These are phyloP conservation scores for Fukomys damarensis DNA, from an alignment of 2,113 vertebrate species.

Conservation along the genomic window DNA sequence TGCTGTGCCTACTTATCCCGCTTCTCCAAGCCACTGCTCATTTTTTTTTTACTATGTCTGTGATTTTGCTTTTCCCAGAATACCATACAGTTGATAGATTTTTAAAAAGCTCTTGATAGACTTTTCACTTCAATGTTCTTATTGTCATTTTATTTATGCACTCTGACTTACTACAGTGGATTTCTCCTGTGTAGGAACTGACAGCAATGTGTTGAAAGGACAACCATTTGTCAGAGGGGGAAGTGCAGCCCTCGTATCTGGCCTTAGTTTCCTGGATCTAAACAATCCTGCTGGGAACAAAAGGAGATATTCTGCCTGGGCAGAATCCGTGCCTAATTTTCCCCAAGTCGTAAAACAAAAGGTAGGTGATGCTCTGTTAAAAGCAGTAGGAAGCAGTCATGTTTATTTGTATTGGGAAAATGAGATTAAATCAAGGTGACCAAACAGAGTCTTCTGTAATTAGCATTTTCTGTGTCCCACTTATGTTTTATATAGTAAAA, in stretches of 20 bases:
- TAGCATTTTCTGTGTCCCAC: conserved; percentile 60
- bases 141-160: conserved; percentile 49
- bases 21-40: too few relatives aligned
- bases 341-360: conserved; percentile 92
- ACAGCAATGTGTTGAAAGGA: conserved; percentile 78
- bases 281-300: conserved; percentile 90
- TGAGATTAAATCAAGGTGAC: conserved; percentile 55
- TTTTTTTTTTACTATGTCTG: neutral
- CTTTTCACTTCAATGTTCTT: conserved; percentile 28
- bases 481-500: conserved; percentile 58
- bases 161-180: conserved; percentile 19
- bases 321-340: conserved; percentile 90
- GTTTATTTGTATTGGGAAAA: conserved; percentile 50
- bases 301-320: conserved; percentile 90
- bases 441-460: conserved; percentile 60
- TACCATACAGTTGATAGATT: neutral
- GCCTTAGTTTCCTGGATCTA: conserved; percentile 88
- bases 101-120: conserved; percentile 26
- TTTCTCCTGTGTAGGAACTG: conserved; percentile 69
- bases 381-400: conserved; percentile 44
- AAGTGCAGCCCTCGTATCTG: conserved; percentile 77
- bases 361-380: conserved; percentile 82
- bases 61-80: conserved; percentile 2
- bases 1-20: neutral
- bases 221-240: conserved; percentile 89